These are phyloP conservation scores for Procambarus clarkii DNA, from an alignment of 1,140 invertebrate genomes.

Conservation along the genomic window DNA sequence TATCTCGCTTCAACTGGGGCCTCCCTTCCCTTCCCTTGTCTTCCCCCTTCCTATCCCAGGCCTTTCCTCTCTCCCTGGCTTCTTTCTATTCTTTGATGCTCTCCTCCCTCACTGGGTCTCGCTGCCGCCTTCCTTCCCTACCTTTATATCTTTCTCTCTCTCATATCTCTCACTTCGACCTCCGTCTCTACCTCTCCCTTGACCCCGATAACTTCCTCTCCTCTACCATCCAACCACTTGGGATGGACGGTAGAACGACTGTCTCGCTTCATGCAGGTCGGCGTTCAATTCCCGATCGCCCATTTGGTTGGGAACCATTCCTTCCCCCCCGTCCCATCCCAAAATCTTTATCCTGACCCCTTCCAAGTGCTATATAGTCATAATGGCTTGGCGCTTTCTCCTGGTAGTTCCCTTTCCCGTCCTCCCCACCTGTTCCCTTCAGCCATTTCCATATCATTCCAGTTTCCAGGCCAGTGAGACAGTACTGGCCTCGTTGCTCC, in stretches of 20 bases:
- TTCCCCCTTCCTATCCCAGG: too few species aligned
- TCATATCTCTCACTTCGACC: background rate
- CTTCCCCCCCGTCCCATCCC: too few species aligned
- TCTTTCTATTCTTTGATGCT: background rate
- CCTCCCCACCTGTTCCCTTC: conserved; percentile 33
- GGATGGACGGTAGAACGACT: too few species aligned
- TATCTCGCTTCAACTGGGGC: background rate
- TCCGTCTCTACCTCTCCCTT: background rate
- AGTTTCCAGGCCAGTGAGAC: conserved; percentile 10
- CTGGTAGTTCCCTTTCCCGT: background rate
- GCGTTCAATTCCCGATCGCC: too few species aligned
- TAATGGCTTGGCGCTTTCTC: too few species aligned
- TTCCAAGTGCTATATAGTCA: too few species aligned
- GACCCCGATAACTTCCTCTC: background rate
- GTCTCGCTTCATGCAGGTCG: too few species aligned
- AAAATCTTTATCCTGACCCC: too few species aligned
- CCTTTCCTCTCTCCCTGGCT: too few species aligned
- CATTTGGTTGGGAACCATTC: too few species aligned
- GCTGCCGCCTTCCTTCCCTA: conserved; percentile 13
- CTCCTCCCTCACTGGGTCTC: background rate
- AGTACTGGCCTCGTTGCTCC: too few species aligned
- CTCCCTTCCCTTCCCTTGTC: background rate
- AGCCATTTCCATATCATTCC: conserved; percentile 64
- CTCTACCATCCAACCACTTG: conserved; percentile 5
- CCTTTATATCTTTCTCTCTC: conserved; percentile 28